These are phyloP conservation scores for Mionectes macconnelli DNA, from an alignment of 2,113 vertebrate species.

Conservation along the genomic window DNA sequence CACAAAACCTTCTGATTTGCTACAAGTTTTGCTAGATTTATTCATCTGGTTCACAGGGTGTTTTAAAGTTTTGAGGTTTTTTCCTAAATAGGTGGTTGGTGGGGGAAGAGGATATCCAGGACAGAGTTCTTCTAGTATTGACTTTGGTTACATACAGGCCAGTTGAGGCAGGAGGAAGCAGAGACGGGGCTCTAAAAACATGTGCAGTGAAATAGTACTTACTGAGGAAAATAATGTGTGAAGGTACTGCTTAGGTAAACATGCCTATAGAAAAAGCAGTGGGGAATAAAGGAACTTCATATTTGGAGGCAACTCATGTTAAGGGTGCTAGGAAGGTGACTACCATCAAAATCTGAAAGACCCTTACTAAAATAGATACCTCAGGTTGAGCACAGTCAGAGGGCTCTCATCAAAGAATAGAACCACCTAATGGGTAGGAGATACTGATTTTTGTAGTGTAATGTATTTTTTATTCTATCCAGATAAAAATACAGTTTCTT, in stretches of 20 bases:
- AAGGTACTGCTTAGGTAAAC: neutral
- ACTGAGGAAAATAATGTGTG: neutral
- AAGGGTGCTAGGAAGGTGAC: neutral
- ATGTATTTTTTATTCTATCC: neutral
- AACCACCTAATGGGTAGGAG: neutral
- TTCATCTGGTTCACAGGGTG: neutral
- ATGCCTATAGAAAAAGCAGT: neutral
- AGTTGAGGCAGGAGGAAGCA: neutral
- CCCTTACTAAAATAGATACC: neutral
- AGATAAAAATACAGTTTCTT: neutral
- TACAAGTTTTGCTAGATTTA: neutral
- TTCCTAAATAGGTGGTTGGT: neutral
- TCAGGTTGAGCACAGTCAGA: neutral
- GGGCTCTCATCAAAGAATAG: neutral
- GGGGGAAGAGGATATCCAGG: neutral
- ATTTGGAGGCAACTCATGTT: neutral
- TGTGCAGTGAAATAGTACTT: neutral
- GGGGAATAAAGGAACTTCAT: neutral
- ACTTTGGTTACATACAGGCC: neutral
- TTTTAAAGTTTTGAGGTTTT: neutral
- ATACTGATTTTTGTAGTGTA: neutral
- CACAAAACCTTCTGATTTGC: neutral
- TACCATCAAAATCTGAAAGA: neutral
- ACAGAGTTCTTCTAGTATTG: neutral
- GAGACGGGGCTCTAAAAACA: neutral